Base-by-base conservation (phyloP, 2,888 invertebrate species). In the Magallana nippona region DNA sequence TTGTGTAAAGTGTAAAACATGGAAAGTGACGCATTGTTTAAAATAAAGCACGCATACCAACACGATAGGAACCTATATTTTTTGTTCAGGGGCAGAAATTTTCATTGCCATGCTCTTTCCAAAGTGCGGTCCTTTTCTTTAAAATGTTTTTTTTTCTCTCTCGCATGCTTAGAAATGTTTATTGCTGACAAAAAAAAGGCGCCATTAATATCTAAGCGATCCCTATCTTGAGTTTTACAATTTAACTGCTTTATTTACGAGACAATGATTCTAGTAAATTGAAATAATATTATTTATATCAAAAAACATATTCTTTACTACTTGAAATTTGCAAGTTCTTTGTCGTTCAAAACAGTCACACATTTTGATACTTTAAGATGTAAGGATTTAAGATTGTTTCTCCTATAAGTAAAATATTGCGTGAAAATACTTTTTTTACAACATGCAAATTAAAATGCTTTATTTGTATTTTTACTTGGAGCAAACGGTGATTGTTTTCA, bases 1-100 rank as follows among this genome's bases (percentile, higher is more conserved):
- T 63, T 63, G 63, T 63, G 63, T 22, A 63, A 63, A 63, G 63
- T 63, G 63, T 63, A 63, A 63, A 63, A 63, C 63, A 63, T 63
- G 63, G 63, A 63, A 63, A 63, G 22, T 63, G 63, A 63, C 63
- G 63, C 63, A 63, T 63, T 13, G 22, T 63, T 63, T 27, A 32
- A 63, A 22, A 63, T 63, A 63, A 63, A 63, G 63, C 63, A 63
- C 63, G 63, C 63, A 63, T 63, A 27, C 63, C 63, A 63, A 13
- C 22, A 63, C 63, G 63, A 63, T 10, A 63, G 63, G 15, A 63
- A 63, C 32, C 63, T 11, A 63, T 63, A 11, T 63, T 63, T n/a
- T 27, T 63, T 27, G 27, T 13, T 17, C 17, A 63, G 19, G 27
- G 10, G 63, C 63, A 63, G 10, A 63, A 63, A 44, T 44, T 44